These are phyloP conservation scores for Epirrhoe tristata DNA, from an alignment of 2,888 invertebrate species.

Conservation along the genomic window DNA sequence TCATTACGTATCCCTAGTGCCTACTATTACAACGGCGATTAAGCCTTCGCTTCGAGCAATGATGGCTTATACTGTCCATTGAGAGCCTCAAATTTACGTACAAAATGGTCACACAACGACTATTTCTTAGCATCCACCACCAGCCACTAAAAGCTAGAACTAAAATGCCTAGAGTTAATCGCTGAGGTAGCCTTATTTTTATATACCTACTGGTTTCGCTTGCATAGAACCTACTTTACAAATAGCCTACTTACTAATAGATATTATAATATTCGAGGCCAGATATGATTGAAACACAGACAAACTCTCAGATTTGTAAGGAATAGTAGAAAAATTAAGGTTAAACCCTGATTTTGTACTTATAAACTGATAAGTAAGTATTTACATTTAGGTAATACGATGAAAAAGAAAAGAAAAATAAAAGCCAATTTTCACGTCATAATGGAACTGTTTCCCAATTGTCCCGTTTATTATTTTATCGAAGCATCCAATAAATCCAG, in stretches of 20 bases:
- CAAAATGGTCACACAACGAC: not conserved
- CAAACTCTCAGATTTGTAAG: too few relatives aligned
- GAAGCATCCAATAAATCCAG: conserved; percentile 7
- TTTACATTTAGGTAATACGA: too few relatives aligned
- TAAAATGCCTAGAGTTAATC: not conserved
- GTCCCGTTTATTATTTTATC: not conserved
- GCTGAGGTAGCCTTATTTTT: too few relatives aligned
- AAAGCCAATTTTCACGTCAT: not conserved
- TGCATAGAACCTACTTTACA: too few relatives aligned
- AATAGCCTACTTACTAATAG: too few relatives aligned
- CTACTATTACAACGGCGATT: not conserved
- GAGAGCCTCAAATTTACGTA: not conserved
- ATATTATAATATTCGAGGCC: too few relatives aligned
- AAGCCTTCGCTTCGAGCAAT: conserved; percentile 2
- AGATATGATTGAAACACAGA: too few relatives aligned
- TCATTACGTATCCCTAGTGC: not conserved
- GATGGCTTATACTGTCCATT: not conserved
- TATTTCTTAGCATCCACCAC: not conserved
- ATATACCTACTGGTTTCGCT: too few relatives aligned
- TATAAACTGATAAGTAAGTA: too few relatives aligned
- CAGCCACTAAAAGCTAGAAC: not conserved
- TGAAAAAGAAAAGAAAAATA: not conserved
- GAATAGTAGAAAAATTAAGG: too few relatives aligned
- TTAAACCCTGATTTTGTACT: too few relatives aligned
- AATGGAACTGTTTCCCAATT: not conserved